Evolutionary conservation across 2,797 vertebrate genomes (phyloP).

Genomic region (Oreonectes daqikongensis): DNA sequence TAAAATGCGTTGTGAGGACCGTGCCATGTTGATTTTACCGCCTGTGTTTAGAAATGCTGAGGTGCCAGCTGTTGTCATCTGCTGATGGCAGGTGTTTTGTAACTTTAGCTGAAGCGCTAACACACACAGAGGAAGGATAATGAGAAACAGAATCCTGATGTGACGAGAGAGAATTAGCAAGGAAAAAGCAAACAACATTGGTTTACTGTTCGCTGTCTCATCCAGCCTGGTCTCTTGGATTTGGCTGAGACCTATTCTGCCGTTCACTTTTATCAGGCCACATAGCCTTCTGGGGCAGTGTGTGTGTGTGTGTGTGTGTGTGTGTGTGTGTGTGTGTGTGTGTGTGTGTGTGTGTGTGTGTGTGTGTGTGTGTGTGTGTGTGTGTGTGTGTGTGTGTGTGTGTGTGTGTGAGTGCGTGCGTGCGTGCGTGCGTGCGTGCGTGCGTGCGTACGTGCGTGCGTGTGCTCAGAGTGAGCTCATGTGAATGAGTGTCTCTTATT

Average conservation of each 20-base stretch:
- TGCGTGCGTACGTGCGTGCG: too few species aligned
- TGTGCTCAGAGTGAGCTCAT: too few species aligned
- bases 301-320: too few species aligned
- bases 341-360: too few species aligned
- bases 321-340: too few species aligned
- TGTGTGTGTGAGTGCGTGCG: too few species aligned
- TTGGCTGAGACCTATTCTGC: too few species aligned
- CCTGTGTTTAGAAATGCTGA: not conserved
- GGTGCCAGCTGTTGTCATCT: slow-evolving; percentile 7
- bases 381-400: too few species aligned
- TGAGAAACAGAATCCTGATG: not conserved
- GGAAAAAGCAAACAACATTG: not conserved
- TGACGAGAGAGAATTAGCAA: not conserved
- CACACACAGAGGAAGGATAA: not conserved
- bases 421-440: too few species aligned
- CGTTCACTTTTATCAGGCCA: too few species aligned
- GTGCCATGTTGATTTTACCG: slow-evolving; percentile 4
- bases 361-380: too few species aligned
- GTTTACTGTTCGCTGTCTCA: not conserved
- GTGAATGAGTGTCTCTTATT: not conserved
- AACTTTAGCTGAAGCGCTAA: not conserved
- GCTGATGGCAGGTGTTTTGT: not conserved
- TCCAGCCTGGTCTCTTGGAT: not conserved
- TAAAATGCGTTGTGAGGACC: not conserved
- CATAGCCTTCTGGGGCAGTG: not conserved